A percentile compares a stretch with the other conserved stretches of the same genome.
phyloP scores from a whole-genome alignment of 2,888 invertebrate genomes.

The Papilio protenor region DNA sequence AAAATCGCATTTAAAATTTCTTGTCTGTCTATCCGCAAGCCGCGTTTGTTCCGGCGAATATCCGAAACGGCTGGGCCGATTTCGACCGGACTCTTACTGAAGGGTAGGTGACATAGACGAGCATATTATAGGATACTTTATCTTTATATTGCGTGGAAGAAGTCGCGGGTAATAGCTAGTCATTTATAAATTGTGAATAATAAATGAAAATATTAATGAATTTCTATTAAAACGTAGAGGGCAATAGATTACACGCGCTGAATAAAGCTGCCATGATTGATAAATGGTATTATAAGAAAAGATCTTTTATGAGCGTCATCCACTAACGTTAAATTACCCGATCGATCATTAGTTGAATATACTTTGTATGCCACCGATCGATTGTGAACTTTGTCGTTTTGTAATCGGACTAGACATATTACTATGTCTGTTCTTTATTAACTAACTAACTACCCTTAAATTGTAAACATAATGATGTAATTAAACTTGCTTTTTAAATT shows the following conservation, averaged over 20 bases:
- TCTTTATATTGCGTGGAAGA: not conserved
- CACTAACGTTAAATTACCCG: constrained; percentile 4
- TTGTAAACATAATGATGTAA: not conserved
- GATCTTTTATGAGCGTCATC: not conserved
- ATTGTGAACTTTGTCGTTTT: not conserved
- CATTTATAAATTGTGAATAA: not conserved
- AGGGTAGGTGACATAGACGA: no score
- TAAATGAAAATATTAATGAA: no score
- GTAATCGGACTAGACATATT: not conserved
- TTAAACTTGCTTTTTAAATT: no score
- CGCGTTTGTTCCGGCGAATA: no score
- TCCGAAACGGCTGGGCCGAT: no score
- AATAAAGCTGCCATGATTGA: constrained; percentile 12
- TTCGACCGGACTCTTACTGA: no score
- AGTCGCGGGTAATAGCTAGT: not conserved
- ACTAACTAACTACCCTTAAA: not conserved
- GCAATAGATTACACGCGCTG: not conserved
- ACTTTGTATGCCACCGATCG: not conserved
- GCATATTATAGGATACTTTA: no score
- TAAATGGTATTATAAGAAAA: not conserved
- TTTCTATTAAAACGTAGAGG: not conserved
- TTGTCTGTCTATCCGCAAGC: no score
- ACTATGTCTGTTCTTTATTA: no score
- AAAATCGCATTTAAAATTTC: no score
- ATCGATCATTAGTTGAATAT: constrained; percentile 8